These are phyloP conservation scores for Etheostoma spectabile DNA, from an alignment of 2,113 vertebrate species.

Conservation along the genomic window DNA sequence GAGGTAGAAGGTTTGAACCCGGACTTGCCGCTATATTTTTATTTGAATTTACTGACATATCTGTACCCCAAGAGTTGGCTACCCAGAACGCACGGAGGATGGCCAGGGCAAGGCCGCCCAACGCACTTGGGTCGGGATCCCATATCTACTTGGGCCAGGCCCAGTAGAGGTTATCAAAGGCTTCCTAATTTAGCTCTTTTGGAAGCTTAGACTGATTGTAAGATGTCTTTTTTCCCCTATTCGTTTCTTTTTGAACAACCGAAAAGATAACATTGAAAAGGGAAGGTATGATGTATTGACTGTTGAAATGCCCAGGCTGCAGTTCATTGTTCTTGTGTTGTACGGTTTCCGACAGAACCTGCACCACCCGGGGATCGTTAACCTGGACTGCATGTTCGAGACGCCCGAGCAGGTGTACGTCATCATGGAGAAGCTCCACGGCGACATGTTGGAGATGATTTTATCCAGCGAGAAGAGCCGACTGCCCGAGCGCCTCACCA, in stretches of 20 bases:
- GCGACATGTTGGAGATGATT: conserved; percentile 98
- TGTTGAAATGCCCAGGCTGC: not conserved
- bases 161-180: too few species aligned
- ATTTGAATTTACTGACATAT: too few species aligned
- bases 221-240: not conserved
- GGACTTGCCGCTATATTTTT: too few species aligned
- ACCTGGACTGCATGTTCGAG: conserved; percentile 98
- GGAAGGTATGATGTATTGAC: not conserved
- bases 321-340: not conserved
- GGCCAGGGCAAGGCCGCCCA: too few species aligned
- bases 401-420: conserved; percentile 95
- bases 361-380: conserved; percentile 95
- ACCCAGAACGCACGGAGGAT: too few species aligned
- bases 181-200: not conserved
- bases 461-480: conserved; percentile 95
- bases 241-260: not conserved
- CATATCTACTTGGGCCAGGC: too few species aligned
- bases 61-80: too few species aligned
- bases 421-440: conserved; percentile 98
- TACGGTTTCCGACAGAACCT: conserved; percentile 86
- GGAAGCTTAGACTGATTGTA: not conserved
- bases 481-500: conserved; percentile 94
- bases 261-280: not conserved
- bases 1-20: too few species aligned
- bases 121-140: too few species aligned